Conservation (phyloP, 2,888 invertebrate genomes). For the Eupithecia pulchellata region DNA sequence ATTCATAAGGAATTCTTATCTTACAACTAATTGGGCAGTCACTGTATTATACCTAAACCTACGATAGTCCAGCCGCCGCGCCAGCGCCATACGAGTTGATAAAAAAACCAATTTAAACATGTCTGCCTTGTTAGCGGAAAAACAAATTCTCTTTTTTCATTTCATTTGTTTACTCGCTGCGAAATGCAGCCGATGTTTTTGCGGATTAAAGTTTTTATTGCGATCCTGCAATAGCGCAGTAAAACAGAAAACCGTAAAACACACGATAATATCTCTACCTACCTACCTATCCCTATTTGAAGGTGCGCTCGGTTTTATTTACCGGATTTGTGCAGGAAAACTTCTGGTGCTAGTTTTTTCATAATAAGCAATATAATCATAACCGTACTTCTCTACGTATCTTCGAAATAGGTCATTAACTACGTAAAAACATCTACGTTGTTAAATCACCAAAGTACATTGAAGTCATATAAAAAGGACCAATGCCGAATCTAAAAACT, state of each 20-base stretch:
- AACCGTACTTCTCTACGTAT: not conserved
- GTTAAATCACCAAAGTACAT: too few species aligned
- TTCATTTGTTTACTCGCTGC: conserved; percentile 29
- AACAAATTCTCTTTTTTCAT: conserved; percentile 19
- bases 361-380: not conserved
- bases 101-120: conserved; percentile 10
- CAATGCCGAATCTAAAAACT: not conserved
- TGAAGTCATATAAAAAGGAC: not conserved
- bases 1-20: too few species aligned
- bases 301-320: not conserved
- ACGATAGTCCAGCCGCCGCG: not conserved
- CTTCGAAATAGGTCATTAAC: not conserved
- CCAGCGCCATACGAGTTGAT: not conserved
- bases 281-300: not conserved
- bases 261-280: conserved; percentile 17
- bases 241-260: conserved; percentile 31
- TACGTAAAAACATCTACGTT: too few species aligned
- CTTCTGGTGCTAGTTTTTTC: not conserved
- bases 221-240: conserved; percentile 30
- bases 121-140: conserved; percentile 19
- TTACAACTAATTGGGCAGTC: not conserved
- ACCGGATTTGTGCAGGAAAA: not conserved
- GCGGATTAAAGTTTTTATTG: conserved; percentile 38
- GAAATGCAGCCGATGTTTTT: conserved; percentile 34
- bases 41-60: not conserved